Conservation (phyloP, 2,797 vertebrate genomes). For the Pseudochaenichthys georgianus region DNA sequence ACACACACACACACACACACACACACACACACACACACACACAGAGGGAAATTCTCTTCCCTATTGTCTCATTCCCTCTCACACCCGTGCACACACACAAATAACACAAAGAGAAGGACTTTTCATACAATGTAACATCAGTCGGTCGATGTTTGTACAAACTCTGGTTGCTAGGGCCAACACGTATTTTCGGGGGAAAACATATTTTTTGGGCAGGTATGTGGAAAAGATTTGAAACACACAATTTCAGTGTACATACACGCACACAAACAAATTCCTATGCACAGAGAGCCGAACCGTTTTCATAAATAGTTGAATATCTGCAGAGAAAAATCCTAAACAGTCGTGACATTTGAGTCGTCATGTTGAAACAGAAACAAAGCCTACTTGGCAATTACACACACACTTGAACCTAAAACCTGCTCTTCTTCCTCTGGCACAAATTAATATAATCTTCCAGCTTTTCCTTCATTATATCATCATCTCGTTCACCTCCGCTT, state of each 20-base stretch:
- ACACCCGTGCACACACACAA: slow-evolving; percentile 73
- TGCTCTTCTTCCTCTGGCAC: slow-evolving; percentile 4
- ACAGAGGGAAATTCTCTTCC: slow-evolving; percentile 43
- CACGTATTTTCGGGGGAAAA: slow-evolving; percentile 4
- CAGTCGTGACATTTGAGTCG: slow-evolving; percentile 19
- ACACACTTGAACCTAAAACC: not conserved
- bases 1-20: too few relatives aligned
- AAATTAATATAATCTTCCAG: not conserved
- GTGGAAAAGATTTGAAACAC: slow-evolving; percentile 5
- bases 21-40: too few relatives aligned
- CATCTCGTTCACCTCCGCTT: not conserved
- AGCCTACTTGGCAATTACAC: slow-evolving; percentile 7
- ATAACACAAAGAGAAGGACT: slow-evolving; percentile 34
- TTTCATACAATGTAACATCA: slow-evolving; percentile 32
- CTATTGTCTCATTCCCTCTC: slow-evolving; percentile 52
- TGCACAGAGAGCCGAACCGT: not conserved
- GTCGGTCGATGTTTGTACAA: not conserved
- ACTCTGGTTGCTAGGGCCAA: slow-evolving; percentile 29
- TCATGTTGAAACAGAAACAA: slow-evolving; percentile 8
- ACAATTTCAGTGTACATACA: not conserved
- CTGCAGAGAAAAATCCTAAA: slow-evolving; percentile 32
- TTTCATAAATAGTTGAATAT: slow-evolving; percentile 35
- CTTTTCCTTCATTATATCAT: not conserved
- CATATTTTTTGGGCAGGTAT: not conserved
- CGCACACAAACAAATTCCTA: slow-evolving; percentile 14